Base-by-base conservation (phyloP, 64 coral and sea anemone genomes). In the Cladopsammia gracilis region DNA sequence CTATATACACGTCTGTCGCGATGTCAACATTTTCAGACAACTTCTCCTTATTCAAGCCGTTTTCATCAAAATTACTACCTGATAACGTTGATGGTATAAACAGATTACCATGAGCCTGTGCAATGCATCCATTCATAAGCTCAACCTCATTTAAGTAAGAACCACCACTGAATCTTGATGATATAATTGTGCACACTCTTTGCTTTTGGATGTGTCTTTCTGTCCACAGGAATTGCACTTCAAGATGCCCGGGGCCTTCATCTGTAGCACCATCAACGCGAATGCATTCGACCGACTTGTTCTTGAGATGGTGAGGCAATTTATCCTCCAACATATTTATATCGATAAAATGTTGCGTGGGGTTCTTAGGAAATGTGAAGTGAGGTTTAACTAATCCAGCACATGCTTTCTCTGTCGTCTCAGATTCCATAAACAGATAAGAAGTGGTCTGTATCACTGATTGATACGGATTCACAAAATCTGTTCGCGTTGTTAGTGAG, bases 1-100 rank as follows among this genome's bases (percentile, higher is more conserved):
- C 85, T 24, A 95, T 90, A 62, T 96, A 96, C 20, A 87, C 75
- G 75, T 96, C 83, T 2, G 77, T 96, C 3, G 94, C 94, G 2
- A 91, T 43, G 15, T 91, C 77, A 11, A n/a, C n/a, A n/a, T 96
- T 91, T 34, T 73, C 25, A 0, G 16, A 6, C 58, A 91, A 83
- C 53, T 88, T 83, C 13, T 86, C 94, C 9, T 87, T 73, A 19
- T 95, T 75, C 16, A 90, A 75, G 9, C 79, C 93, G 14, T 90
- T 44, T 14, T 43, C 70, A 25, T 64, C 53, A 23, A 34, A 57
- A 59, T 72, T 57, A 10, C 26, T 20, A 4, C 85, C 85, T 46
- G n/a, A 6, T 6, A 87, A 16, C 4, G 85, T 87, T 16, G 85
- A 87, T 7, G 85, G 85, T 3, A 87, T 87, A 20, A 73, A 87